Percentiles rank a stretch among this genome's conserved stretches.
Evolutionary conservation across 2,888 invertebrate species (phyloP).

Genomic region (Drosophila niveifrons): DNA sequence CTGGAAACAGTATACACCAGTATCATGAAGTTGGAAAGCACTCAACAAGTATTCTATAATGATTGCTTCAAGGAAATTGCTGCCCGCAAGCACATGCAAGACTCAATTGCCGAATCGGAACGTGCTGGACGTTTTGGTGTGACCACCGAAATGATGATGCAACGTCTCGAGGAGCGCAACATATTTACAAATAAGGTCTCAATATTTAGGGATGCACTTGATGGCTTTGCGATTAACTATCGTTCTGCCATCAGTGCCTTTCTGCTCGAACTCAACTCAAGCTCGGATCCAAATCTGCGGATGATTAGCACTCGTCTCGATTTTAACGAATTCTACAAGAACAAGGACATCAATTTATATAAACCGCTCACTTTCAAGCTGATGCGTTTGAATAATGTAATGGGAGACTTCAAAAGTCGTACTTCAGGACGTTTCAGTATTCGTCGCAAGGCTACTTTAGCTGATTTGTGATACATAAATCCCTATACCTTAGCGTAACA

Average conservation of each 20-base stretch:
- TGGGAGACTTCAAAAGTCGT: slow-evolving; percentile 17
- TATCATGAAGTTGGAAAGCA: slow-evolving; percentile 83
- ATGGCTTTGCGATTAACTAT: slow-evolving; percentile 80
- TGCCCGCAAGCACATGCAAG: slow-evolving; percentile 71
- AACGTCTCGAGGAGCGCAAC: slow-evolving; percentile 85
- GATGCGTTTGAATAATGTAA: slow-evolving; percentile 86
- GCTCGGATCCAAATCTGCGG: slow-evolving; percentile 94
- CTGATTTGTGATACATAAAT: not conserved
- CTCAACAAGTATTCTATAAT: slow-evolving; percentile 84
- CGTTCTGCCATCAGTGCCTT: slow-evolving; percentile 95
- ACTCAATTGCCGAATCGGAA: slow-evolving; percentile 74
- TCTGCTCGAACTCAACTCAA: slow-evolving; percentile 92
- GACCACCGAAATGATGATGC: slow-evolving; percentile 80
- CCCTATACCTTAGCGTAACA: not conserved
- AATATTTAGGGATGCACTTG: slow-evolving; percentile 76
- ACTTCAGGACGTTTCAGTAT: slow-evolving; percentile 28
- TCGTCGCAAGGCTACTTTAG: not conserved
- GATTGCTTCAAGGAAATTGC: slow-evolving; percentile 81
- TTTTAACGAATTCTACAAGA: slow-evolving; percentile 97
- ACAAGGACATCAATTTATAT: slow-evolving; percentile 91
- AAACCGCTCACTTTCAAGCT: slow-evolving; percentile 88
- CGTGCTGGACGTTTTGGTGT: slow-evolving; percentile 79
- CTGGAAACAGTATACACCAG: slow-evolving; percentile 84
- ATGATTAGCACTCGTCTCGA: slow-evolving; percentile 96
- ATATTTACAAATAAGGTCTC: slow-evolving; percentile 75